Base-by-base conservation (phyloP, 2,888 invertebrate species). In the Drosophila suboccidentalis region DNA sequence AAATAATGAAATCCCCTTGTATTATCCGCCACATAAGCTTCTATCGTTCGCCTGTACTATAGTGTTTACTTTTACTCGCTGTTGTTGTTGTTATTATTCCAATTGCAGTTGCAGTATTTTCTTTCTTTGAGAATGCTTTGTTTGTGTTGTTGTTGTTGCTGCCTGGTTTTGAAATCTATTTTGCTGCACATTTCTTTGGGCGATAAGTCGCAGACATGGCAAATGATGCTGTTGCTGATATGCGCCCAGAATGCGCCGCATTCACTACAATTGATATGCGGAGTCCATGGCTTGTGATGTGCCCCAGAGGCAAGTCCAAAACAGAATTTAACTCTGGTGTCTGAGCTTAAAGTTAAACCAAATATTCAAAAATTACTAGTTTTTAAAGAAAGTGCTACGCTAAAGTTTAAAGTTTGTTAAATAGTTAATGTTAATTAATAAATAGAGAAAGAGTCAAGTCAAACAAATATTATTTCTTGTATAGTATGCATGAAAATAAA, bases 181-280 rank as follows among this genome's bases (percentile, higher is more conserved):
- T 87, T 71, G 78, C 74, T 78, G 85, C 79, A 78, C 87, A 81
- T 89, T 90, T 87, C 83, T 77, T 78, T 71, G 75, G 90, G 86
- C 90, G 90, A 90, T 90, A 90, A 90, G 90, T 90, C 86, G 89
- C 90, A 90, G 90, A 90, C 90, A 81, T 89, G 84, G 85, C 85
- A 80, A 83, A 83, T 88, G 86, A 81, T 82, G 88, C 83, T 78
- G 81, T 58, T 75, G 75, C 79, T 71, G 79, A 63, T 70, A 70
- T 76, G 76, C 50, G 62, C 36, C 43, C 50, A 15, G 59, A 79
- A 79, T 79, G 64, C 65, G 39, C 66, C 46, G 46, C n/a, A 38
- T 71, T 32, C 77, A 13, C 80, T 77, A 63, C 80, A 77, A 71
- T 80, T 71, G 65, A 71, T 71, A 60, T 53, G 59, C 44, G 46